These are phyloP conservation scores for Frieseomelitta varia DNA, from an alignment of 1,140 invertebrate genomes.

Conservation along the genomic window DNA sequence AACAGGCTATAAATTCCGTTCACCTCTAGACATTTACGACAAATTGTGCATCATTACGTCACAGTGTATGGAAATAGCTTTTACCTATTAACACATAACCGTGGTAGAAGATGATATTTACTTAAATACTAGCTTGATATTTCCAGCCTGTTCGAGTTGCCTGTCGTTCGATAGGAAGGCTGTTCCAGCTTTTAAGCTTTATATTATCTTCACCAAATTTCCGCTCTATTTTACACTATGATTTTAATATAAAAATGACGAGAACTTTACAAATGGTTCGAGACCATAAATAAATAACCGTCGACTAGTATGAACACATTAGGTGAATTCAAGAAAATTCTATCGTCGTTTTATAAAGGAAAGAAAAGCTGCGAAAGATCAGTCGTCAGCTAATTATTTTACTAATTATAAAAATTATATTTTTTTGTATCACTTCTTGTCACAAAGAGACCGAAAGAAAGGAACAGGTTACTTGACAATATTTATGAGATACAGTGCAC, in stretches of 20 bases:
- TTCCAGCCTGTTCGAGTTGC: neutral
- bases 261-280: neutral
- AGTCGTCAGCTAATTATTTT: neutral
- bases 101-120: conserved; percentile 25
- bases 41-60: conserved; percentile 10
- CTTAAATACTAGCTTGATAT: conserved; percentile 34
- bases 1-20: neutral
- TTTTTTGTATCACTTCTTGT: too few species aligned
- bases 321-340: too few species aligned
- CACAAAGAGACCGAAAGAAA: too few species aligned
- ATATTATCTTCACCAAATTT: neutral
- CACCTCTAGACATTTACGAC: neutral
- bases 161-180: neutral
- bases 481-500: neutral
- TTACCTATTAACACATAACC: neutral
- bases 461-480: neutral
- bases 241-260: neutral
- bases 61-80: neutral
- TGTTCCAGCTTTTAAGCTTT: neutral
- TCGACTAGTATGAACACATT: too few species aligned
- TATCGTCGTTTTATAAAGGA: neutral
- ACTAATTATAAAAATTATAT: neutral
- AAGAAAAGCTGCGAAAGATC: neutral
- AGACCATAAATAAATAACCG: neutral
- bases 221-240: neutral